A percentile compares a stretch with the other conserved stretches of the same genome.
Evolutionary conservation across 1,140 invertebrate genomes (phyloP).

Genomic region (Steinernema khuongi): DNA sequence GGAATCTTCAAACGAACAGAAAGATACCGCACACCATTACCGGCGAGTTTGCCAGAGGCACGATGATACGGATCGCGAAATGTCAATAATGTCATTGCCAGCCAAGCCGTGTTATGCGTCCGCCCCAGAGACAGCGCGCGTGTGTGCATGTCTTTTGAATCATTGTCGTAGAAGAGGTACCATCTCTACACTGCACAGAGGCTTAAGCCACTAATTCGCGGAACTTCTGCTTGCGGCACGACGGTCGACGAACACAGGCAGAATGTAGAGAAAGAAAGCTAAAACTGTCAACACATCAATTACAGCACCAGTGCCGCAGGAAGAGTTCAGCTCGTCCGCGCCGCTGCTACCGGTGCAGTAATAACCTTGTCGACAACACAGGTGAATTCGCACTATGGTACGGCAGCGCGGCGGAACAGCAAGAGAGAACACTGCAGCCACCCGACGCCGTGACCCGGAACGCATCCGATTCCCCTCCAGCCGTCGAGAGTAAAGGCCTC

Average conservation of each 20-base stretch:
- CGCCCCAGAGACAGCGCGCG: background rate
- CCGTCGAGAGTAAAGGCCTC: background rate
- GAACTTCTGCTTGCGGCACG: too few relatives aligned
- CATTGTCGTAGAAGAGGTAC: too few relatives aligned
- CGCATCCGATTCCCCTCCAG: conserved; percentile 8
- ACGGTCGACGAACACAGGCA: too few relatives aligned
- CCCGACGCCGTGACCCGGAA: background rate
- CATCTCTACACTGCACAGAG: too few relatives aligned
- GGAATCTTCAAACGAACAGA: background rate
- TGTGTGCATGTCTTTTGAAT: conserved; percentile 7
- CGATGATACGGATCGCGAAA: background rate
- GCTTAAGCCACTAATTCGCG: too few relatives aligned
- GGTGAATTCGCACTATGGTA: background rate
- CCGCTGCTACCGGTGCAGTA: background rate
- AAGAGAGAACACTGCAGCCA: background rate
- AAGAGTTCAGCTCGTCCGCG: background rate
- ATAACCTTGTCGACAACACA: conserved; percentile 14
- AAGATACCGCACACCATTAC: background rate
- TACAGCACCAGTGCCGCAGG: background rate
- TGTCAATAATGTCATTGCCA: conserved; percentile 12
- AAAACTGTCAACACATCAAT: conserved; percentile 15
- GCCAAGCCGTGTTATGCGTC: background rate
- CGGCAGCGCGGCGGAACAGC: background rate
- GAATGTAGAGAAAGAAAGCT: background rate
- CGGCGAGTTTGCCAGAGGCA: background rate